phyloP scores from a whole-genome alignment of 2,888 invertebrate genomes.

The Dynastes grantii region DNA sequence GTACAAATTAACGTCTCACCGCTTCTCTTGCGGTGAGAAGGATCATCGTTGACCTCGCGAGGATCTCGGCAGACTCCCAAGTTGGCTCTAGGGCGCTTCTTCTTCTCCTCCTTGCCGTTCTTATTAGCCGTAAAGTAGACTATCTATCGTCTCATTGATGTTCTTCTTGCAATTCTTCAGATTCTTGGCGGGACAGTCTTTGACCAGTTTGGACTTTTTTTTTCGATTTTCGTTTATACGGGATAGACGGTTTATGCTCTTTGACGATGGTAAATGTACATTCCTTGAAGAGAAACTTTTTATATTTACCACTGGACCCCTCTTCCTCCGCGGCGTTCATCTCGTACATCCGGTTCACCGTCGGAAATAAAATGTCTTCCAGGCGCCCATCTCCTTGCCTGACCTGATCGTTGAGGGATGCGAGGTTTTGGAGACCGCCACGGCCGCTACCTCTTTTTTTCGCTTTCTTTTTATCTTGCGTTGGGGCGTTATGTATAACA shows the following conservation, averaged over 20 bases:
- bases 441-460: conserved; percentile 26
- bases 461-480: conserved; percentile 16
- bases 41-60: conserved; percentile 50
- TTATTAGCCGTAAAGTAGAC: conserved; percentile 28
- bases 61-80: conserved; percentile 49
- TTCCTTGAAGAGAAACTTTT: conserved; percentile 48
- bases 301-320: not conserved
- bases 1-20: conserved; percentile 66
- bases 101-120: conserved; percentile 20
- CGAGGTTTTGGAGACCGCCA: not conserved
- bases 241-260: not conserved
- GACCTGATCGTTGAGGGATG: conserved; percentile 14
- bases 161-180: not conserved
- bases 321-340: not conserved
- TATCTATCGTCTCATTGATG: not conserved
- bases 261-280: conserved; percentile 41
- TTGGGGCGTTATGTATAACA: not conserved
- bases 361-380: conserved; percentile 29
- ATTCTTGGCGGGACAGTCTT: conserved; percentile 51
- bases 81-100: conserved; percentile 53
- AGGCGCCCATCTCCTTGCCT: conserved; percentile 35
- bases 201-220: conserved; percentile 45
- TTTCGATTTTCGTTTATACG: conserved; percentile 41
- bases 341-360: not conserved
- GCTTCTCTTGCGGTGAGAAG: conserved; percentile 62